Percentiles rank a stretch among this genome's conserved stretches.
phyloP scores from a whole-genome alignment of 2,113 vertebrate species.

The Caretta caretta region DNA sequence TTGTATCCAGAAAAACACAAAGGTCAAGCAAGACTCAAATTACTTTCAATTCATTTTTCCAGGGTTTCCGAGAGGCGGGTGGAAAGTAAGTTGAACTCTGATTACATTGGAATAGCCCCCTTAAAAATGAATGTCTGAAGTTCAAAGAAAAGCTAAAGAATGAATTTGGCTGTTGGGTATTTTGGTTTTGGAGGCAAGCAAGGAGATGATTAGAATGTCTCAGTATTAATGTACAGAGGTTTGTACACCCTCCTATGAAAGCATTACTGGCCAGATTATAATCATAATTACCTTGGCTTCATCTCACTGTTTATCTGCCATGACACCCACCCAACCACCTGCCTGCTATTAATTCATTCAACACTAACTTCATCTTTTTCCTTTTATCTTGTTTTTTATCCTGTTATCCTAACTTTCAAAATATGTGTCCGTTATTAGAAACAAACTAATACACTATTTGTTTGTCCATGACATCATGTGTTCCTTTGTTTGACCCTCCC shows the following conservation, averaged over 20 bases:
- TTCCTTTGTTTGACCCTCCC: background rate
- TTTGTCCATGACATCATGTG: slow-evolving; percentile 31
- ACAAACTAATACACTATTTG: slow-evolving; percentile 40
- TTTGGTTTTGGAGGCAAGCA: slow-evolving; percentile 19
- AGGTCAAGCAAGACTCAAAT: slow-evolving; percentile 29
- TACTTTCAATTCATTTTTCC: slow-evolving; percentile 39
- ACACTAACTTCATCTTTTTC: slow-evolving; percentile 60
- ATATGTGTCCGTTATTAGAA: slow-evolving; percentile 39
- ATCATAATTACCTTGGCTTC: slow-evolving; percentile 62
- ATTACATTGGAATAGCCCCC: background rate
- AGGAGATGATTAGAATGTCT: slow-evolving; percentile 26
- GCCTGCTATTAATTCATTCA: slow-evolving; percentile 71
- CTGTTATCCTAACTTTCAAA: slow-evolving; percentile 55
- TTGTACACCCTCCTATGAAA: slow-evolving; percentile 40
- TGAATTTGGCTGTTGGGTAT: background rate
- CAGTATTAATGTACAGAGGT: slow-evolving; percentile 32
- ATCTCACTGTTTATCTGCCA: slow-evolving; percentile 65
- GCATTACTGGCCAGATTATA: slow-evolving; percentile 57
- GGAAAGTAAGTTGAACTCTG: slow-evolving; percentile 58
- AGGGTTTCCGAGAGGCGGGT: background rate
- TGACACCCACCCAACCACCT: slow-evolving; percentile 67
- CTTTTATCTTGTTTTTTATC: slow-evolving; percentile 67
- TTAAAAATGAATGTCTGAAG: slow-evolving; percentile 36
- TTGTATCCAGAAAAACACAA: slow-evolving; percentile 62
- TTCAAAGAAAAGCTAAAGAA: slow-evolving; percentile 23